Percentiles rank a stretch among this genome's conserved stretches.
phyloP scores from a whole-genome alignment of 2,888 invertebrate genomes.

The Morpho achilles region DNA sequence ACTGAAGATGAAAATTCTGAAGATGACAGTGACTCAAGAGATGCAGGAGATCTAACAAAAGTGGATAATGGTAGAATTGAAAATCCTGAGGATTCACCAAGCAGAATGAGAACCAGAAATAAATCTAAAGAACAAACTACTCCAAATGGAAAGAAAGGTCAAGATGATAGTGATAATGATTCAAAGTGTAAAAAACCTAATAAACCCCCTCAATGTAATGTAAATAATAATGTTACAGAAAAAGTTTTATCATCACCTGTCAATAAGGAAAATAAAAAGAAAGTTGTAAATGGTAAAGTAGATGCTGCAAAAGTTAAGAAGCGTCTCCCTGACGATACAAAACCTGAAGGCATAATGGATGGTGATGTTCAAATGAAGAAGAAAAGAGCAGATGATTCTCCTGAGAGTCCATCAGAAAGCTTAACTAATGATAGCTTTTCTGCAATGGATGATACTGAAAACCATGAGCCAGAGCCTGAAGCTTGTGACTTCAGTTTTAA shows the following conservation, averaged over 20 bases:
- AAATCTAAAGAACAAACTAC: constrained; percentile 87
- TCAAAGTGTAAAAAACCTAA: constrained; percentile 58
- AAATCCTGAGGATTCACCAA: constrained; percentile 89
- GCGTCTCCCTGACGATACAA: constrained; percentile 75
- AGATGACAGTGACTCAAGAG: constrained; percentile 96
- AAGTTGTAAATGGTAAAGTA: constrained; percentile 68
- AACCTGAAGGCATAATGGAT: constrained; percentile 79
- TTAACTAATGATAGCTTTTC: constrained; percentile 92
- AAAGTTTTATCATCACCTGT: constrained; percentile 63
- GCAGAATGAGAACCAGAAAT: constrained; percentile 93
- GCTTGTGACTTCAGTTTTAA: constrained; percentile 72
- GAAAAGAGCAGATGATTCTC: constrained; percentile 72
- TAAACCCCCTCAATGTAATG: constrained; percentile 61
- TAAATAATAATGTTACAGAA: constrained; percentile 61
- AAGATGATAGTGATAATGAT: constrained; percentile 74
- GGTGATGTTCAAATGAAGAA: constrained; percentile 80
- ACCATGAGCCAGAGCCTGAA: constrained; percentile 69
- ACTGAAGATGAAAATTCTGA: constrained; percentile 96
- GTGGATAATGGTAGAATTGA: constrained; percentile 88
- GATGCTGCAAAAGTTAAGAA: constrained; percentile 80
- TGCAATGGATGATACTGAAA: constrained; percentile 84
- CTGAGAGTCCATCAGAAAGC: constrained; percentile 90
- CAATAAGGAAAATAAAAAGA: constrained; percentile 66
- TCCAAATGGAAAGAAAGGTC: constrained; percentile 67
- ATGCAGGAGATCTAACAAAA: constrained; percentile 88